Conservation (phyloP, 2,113 vertebrate genomes). For the Fulica atra region DNA sequence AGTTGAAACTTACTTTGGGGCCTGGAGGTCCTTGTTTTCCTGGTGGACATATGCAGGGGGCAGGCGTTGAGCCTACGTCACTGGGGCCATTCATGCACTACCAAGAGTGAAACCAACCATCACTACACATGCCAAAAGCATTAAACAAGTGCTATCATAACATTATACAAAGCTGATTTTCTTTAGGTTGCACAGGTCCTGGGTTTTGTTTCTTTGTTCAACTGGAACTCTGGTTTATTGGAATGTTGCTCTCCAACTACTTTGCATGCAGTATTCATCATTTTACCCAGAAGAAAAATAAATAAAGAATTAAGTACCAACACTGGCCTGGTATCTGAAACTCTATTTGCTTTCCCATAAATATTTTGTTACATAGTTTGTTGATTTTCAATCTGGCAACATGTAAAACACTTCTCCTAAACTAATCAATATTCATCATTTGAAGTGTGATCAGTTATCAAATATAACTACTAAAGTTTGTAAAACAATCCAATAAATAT, state of each 20-base stretch:
- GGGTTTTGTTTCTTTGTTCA: not conserved
- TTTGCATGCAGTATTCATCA: not conserved
- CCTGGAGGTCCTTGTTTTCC: constrained; percentile 88
- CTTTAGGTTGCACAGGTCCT: not conserved
- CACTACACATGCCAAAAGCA: not conserved
- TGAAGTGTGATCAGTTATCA: not conserved
- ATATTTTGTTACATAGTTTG: not conserved
- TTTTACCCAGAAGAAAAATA: not conserved
- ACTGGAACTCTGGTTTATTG: not conserved
- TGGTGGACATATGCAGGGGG: constrained; percentile 89
- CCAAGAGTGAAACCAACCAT: constrained; percentile 43
- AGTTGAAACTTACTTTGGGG: constrained; percentile 77
- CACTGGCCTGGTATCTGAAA: not conserved
- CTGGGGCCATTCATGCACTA: constrained; percentile 89
- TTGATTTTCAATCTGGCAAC: not conserved
- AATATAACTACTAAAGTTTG: not conserved
- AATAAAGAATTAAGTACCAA: fast-evolving
- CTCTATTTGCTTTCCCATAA: not conserved
- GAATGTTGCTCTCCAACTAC: not conserved
- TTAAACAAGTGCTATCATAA: fast-evolving
- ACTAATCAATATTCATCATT: not conserved
- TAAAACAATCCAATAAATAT: not conserved
- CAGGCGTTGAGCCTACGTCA: constrained; percentile 82
- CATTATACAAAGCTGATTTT: not conserved
- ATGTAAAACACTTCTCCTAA: not conserved